Conservation (phyloP, 2,113 vertebrate species). For the Manacus vitellinus region DNA sequence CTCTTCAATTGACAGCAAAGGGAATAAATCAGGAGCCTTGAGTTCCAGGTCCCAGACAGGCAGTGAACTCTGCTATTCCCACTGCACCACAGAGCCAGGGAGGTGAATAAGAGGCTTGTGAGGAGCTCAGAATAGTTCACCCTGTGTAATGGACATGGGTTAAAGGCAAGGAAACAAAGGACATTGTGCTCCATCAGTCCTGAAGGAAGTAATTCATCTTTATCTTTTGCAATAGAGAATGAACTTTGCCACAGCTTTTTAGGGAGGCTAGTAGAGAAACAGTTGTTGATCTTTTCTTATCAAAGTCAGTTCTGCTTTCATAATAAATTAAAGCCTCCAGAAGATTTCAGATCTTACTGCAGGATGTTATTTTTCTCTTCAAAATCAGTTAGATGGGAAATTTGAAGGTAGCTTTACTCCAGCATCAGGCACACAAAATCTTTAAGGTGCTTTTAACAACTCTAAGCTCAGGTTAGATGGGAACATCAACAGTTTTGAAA, state of each 20-base stretch:
- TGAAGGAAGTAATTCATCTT: background rate
- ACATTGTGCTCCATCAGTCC: rapidly evolving
- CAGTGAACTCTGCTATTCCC: background rate
- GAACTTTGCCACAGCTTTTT: background rate
- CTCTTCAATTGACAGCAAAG: rapidly evolving
- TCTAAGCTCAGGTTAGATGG: background rate
- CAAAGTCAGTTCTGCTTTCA: background rate
- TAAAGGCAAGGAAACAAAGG: background rate
- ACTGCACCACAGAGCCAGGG: background rate
- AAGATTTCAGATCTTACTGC: background rate
- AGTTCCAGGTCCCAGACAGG: background rate
- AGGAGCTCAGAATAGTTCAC: background rate
- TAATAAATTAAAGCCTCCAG: background rate
- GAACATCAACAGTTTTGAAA: background rate
- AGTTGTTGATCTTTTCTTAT: background rate
- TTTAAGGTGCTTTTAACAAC: background rate
- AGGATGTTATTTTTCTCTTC: background rate
- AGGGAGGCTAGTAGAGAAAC: background rate
- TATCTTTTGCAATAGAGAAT: background rate
- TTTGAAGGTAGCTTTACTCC: background rate
- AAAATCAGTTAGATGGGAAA: background rate
- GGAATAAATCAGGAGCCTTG: background rate
- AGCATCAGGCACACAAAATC: background rate
- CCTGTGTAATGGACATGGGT: background rate
- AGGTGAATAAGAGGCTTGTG: background rate